These are phyloP conservation scores for Aphidius gifuensis DNA, from an alignment of 1,140 invertebrate genomes.

Conservation along the genomic window DNA sequence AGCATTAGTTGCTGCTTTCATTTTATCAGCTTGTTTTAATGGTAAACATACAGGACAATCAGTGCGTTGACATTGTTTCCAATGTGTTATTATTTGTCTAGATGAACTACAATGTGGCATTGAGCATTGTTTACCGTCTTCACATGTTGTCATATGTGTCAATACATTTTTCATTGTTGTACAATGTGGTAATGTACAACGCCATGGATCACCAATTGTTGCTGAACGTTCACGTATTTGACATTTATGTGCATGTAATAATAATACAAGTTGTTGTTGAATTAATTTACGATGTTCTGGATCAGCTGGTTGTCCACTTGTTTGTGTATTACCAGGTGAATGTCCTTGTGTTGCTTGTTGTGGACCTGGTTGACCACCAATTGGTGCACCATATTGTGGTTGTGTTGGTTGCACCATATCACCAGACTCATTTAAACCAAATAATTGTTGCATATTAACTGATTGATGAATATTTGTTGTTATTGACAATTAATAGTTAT, in stretches of 20 bases:
- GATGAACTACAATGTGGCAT: slow-evolving; percentile 98
- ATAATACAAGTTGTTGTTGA: slow-evolving; percentile 95
- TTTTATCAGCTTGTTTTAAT: slow-evolving; percentile 89
- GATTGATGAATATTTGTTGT: slow-evolving; percentile 25
- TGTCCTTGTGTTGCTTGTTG: slow-evolving; percentile 61
- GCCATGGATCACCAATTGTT: slow-evolving; percentile 74
- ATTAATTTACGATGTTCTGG: slow-evolving; percentile 98
- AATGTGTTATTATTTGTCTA: slow-evolving; percentile 96
- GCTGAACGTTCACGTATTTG: slow-evolving; percentile 80
- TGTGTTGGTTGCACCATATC: too few relatives aligned
- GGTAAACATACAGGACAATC: slow-evolving; percentile 98
- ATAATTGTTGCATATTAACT: slow-evolving; percentile 51
- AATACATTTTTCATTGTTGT: slow-evolving; percentile 98
- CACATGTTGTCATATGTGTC: slow-evolving; percentile 97
- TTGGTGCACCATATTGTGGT: slow-evolving; percentile 64
- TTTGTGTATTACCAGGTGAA: slow-evolving; percentile 40
- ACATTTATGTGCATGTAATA: slow-evolving; percentile 98
- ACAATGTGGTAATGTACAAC: slow-evolving; percentile 93
- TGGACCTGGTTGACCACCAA: slow-evolving; percentile 66
- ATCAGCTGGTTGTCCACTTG: slow-evolving; percentile 60
- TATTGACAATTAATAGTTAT: too few relatives aligned
- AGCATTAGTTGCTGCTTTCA: slow-evolving; percentile 60
- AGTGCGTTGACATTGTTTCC: slow-evolving; percentile 93
- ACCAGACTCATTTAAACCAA: slow-evolving; percentile 50
- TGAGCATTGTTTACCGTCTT: slow-evolving; percentile 84